Base-by-base conservation (phyloP, 2,113 vertebrate species). In the Chaetodon auriga region DNA sequence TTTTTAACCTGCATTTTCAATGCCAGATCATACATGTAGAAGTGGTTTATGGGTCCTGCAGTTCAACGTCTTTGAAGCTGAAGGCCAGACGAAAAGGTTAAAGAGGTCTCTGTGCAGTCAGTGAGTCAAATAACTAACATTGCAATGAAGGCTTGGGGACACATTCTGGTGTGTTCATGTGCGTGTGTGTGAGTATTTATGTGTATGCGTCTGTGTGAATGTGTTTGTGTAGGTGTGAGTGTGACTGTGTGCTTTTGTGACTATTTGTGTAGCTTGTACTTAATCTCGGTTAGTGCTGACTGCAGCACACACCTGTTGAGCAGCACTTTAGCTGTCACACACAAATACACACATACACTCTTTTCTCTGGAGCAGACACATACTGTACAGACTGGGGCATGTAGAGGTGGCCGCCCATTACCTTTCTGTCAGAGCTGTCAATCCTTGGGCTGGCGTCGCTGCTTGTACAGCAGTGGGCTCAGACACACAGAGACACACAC, bases 241-340 rank as follows among this genome's bases (percentile, higher is more conserved):
- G 63, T 63, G 30, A 58, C 18, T 62, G 45, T 49, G 58, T 66
- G 64, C n/a, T 23, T 89, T 54, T 73, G 74, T 66, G 48, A n/a
- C 14, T 30, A n/a, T 74, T 60, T 75, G 36, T 89, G 87, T 23
- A 45, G 65, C 45, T 68, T 82, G 82, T 69, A 61, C 45, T 76
- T 58, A 82, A 79, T 85, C 82, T 78, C 61, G 30, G 45, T 78
- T 77, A 57, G 35, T 81, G 80, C 83, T 91, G 84, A 90, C 78
- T 78, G 54, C 70, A 85, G 86, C 70, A 79, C n/a, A 80, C 81
- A 88, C 89, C 80, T 88, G 86, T 78, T 82, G 65, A 84, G 43
- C 3, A 68, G 80, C 86, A 71, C 81, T 87, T 89, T 58, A 75
- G 74, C 75, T 69, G 66, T 64, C 68, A 54, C 71, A 85, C 68